Evolutionary conservation across 1,140 invertebrate genomes (phyloP).

Genomic region (Leptopilina clavipes): DNA sequence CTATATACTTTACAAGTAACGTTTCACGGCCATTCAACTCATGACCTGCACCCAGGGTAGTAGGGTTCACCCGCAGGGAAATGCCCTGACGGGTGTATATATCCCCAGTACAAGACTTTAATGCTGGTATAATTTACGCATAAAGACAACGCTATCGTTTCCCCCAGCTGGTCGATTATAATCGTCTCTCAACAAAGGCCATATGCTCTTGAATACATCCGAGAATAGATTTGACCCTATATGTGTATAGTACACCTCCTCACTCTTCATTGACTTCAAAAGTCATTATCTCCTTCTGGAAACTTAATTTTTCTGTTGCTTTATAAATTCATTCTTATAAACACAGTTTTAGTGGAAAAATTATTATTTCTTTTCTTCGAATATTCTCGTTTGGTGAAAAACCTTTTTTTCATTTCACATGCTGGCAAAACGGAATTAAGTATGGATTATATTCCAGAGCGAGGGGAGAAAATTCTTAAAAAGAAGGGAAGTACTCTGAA

Average conservation of each 20-base stretch:
- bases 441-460: no score
- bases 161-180: conserved; percentile 25
- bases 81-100: conserved; percentile 16
- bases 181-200: not conserved
- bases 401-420: no score
- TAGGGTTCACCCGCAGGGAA: conserved; percentile 26
- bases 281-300: not conserved
- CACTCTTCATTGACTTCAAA: not conserved
- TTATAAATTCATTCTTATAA: not conserved
- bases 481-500: no score
- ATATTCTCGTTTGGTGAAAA: no score
- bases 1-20: conserved; percentile 1
- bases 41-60: conserved; percentile 30
- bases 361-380: no score
- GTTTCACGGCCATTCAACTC: conserved; percentile 32
- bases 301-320: not conserved
- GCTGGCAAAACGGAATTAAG: not conserved
- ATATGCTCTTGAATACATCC: not conserved
- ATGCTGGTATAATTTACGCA: conserved; percentile 20
- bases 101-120: conserved; percentile 3
- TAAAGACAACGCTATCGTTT: conserved; percentile 21
- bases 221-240: conserved; percentile 16
- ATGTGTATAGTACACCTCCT: not conserved
- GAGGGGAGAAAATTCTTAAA: no score
- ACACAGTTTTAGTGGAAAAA: no score